These are phyloP conservation scores for Altica lythri DNA, from an alignment of 2,888 invertebrate genomes.

Conservation along the genomic window DNA sequence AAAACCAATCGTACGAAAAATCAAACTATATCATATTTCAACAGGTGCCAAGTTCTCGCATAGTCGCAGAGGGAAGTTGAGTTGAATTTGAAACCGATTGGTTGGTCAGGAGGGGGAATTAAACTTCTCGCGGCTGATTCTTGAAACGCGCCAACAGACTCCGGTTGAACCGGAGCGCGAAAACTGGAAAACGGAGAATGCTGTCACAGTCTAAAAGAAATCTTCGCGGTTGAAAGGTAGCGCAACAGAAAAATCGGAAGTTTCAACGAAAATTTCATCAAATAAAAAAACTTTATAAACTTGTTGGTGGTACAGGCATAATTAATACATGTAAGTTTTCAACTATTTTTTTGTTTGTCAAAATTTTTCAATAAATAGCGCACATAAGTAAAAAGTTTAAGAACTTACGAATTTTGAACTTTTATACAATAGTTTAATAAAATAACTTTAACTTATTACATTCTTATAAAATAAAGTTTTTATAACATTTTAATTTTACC, in stretches of 20 bases:
- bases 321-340: slow-evolving; percentile 1
- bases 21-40: slow-evolving; percentile 15
- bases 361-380: no score
- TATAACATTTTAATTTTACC: no score
- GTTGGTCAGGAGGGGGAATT: slow-evolving; percentile 1
- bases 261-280: no score
- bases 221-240: slow-evolving; percentile 10
- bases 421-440: no score
- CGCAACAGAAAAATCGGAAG: neutral
- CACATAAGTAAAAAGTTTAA: no score
- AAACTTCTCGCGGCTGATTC: slow-evolving; percentile 8
- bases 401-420: no score
- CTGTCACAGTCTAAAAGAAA: slow-evolving; percentile 7
- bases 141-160: slow-evolving; percentile 22
- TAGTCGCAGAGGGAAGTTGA: slow-evolving; percentile 5
- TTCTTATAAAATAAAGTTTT: no score
- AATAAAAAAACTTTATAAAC: no score
- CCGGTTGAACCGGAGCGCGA: slow-evolving; percentile 22
- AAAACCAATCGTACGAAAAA: slow-evolving; percentile 1
- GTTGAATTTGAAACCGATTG: slow-evolving; percentile 4
- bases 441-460: no score
- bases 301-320: no score
- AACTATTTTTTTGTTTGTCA: no score
- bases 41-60: slow-evolving; percentile 20
- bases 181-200: slow-evolving; percentile 10